phyloP scores from a whole-genome alignment of 2,113 vertebrate species.

The Passerina amoena region DNA sequence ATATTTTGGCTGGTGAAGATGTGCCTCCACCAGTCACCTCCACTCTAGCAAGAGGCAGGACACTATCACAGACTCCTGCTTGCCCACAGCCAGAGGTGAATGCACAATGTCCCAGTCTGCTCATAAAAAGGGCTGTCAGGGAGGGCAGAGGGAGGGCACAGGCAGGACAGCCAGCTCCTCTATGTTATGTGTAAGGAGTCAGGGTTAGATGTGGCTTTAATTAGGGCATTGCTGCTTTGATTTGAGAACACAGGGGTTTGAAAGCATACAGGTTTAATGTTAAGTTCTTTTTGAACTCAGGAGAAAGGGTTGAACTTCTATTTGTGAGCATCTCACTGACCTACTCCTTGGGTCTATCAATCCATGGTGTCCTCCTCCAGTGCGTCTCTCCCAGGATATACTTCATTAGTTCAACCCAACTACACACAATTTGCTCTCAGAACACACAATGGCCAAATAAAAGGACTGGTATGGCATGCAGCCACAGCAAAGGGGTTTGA shows the following conservation, averaged over 20 bases:
- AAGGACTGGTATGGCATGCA: not conserved
- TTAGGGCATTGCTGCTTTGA: not conserved
- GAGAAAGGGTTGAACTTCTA: not conserved
- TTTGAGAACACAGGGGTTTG: not conserved
- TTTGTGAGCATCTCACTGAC: not conserved
- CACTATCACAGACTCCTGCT: not conserved
- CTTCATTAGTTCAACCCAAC: not conserved
- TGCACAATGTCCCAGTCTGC: not conserved
- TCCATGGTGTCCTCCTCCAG: not conserved
- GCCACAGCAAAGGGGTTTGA: not conserved
- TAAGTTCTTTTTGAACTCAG: not conserved
- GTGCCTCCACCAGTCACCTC: not conserved
- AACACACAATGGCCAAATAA: not conserved
- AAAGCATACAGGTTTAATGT: not conserved
- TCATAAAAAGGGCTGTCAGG: not conserved
- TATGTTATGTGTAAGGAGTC: not conserved
- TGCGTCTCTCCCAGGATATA: not conserved
- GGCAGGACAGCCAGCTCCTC: not conserved
- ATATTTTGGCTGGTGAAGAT: not conserved
- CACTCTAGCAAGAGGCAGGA: not conserved
- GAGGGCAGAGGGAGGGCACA: not conserved
- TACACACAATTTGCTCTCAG: not conserved
- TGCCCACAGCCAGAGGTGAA: not conserved
- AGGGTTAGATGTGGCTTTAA: not conserved
- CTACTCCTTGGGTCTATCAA: not conserved